Percentiles rank a stretch among this genome's conserved stretches.
These are phyloP conservation scores for Chrysemys picta DNA, from an alignment of 2,113 vertebrate genomes.

Conservation along the genomic window DNA sequence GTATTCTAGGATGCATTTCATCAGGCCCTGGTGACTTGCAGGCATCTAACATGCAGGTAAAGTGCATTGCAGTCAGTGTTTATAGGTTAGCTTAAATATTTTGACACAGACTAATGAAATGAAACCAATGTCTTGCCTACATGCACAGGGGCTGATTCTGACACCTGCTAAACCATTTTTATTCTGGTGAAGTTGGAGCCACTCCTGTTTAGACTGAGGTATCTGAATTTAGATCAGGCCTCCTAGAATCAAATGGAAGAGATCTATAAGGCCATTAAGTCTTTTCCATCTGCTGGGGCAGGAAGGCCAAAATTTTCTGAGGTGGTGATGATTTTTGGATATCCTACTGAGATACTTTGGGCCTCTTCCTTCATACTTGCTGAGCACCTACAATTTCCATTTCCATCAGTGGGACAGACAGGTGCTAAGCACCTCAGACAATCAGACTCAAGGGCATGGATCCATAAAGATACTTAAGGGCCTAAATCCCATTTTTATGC, in stretches of 20 bases:
- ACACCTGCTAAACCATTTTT: not conserved
- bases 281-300: not conserved
- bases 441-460: not conserved
- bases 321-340: not conserved
- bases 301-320: not conserved
- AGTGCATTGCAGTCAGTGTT: not conserved
- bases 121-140: not conserved
- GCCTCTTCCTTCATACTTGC: too few relatives aligned
- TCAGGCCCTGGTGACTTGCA: too few relatives aligned
- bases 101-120: not conserved
- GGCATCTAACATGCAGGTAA: fast-evolving
- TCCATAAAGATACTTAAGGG: too few relatives aligned
- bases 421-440: not conserved
- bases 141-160: not conserved
- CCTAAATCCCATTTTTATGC: too few relatives aligned
- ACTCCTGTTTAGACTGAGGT: not conserved
- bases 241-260: not conserved
- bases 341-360: not conserved
- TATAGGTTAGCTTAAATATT: not conserved
- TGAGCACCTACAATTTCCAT: too few relatives aligned
- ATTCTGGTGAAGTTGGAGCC: not conserved
- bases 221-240: not conserved
- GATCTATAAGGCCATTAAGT: not conserved
- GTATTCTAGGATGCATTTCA: too few relatives aligned
- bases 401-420: not conserved